These are phyloP conservation scores for Paelopatides confundens DNA, from an alignment of 53 echinoderm and acorn worm species.

Conservation along the genomic window DNA sequence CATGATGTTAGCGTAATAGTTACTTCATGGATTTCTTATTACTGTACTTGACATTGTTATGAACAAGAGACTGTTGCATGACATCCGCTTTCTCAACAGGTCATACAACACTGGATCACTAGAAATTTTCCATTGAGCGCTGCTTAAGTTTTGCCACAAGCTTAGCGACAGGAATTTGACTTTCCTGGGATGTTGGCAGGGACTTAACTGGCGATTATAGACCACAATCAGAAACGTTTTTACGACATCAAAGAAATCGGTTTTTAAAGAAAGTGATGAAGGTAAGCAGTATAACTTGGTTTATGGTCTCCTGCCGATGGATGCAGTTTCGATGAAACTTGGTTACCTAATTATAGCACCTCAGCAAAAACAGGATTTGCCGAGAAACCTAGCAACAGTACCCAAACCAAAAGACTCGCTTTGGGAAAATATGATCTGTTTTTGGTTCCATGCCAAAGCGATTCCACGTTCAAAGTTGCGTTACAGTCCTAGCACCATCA, in stretches of 20 bases:
- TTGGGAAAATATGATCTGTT: too few relatives aligned
- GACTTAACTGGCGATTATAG: not conserved
- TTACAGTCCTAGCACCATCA: too few relatives aligned
- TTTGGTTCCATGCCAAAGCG: too few relatives aligned
- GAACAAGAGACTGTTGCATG: conserved; percentile 27
- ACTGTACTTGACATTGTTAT: conserved; percentile 52
- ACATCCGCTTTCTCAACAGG: not conserved
- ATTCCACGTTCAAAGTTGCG: too few relatives aligned
- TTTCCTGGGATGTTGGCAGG: not conserved
- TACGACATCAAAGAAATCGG: not conserved
- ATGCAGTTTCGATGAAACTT: too few relatives aligned
- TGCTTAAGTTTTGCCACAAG: conserved; percentile 30
- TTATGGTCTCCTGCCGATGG: not conserved
- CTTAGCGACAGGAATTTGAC: not conserved
- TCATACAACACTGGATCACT: conserved; percentile 42
- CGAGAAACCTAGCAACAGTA: too few relatives aligned
- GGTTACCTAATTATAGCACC: too few relatives aligned
- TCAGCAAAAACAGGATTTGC: too few relatives aligned
- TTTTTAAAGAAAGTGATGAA: not conserved
- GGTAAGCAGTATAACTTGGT: not conserved
- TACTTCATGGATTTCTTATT: too few relatives aligned
- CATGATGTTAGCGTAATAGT: too few relatives aligned
- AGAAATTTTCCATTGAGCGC: conserved; percentile 30
- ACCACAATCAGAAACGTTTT: not conserved
- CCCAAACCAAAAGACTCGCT: too few relatives aligned